Evolutionary conservation across 2,113 vertebrate genomes (phyloP), one percentile per base, ranked within the genome.

Genomic region (Oreocharis arfaki): DNA sequence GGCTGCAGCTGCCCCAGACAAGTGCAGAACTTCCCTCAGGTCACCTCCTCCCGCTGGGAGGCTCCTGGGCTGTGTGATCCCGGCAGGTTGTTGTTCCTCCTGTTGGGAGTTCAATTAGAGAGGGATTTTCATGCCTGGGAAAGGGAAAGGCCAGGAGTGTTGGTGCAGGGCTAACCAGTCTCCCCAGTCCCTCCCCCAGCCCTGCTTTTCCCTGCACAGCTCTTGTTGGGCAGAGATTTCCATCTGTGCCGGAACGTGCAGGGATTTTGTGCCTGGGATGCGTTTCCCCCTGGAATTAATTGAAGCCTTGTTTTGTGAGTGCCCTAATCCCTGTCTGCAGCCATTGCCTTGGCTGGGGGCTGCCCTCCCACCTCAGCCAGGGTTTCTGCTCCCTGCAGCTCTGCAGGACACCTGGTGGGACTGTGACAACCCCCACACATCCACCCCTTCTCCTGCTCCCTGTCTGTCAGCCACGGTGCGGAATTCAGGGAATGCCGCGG

Each of bases 31-130:
- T 93, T 39, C 86, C 49, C 87, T 76, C 85, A 41, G 78, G 78
- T 27, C 19, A 3, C 56, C 23, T 59, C 56, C n/a, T 26, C 10
- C 1, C 5, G 5, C 57, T 11, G 10, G 56, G 57, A 24, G 23
- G 23, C n/a, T 37, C 33, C 81, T 3, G 27, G 81, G 41, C 59
- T 24, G 11, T 7, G 27, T 1, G 0, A 2, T n/a, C 50, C 69
- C 37, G 50, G 59, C 9, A 37, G 11, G 13, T 1, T 5, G 21
- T 6, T 1, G 3, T 33, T 53, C 20, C 21, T 39, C 15, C 22
- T 41, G 23, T 4, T 3, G 21, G 50, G 13, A 4, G 3, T 9
- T 55, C 35, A 44, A 2, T 4, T 18, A 1, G 1, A 1, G 17
- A 26, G 39, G 3, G 8, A 5, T 50, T 94, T 46, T 19, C 10